Conservation (phyloP, 2,888 invertebrate species). For the Sminthurinus aureus region DNA sequence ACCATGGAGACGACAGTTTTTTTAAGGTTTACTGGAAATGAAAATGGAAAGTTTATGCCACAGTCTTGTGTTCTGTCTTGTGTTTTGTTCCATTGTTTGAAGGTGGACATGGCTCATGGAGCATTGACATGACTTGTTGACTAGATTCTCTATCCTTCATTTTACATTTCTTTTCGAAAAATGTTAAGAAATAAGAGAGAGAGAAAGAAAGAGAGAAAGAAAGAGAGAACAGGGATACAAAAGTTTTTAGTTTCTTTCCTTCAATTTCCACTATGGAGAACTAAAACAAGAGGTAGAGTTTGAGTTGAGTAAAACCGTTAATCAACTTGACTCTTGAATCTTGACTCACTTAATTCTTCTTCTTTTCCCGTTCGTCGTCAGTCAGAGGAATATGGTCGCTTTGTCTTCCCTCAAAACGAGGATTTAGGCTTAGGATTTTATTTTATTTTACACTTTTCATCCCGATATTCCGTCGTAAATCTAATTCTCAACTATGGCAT, state of each 20-base stretch:
- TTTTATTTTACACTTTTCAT: too few species aligned
- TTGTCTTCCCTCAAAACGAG: slow-evolving; percentile 5
- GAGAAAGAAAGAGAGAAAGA: neutral
- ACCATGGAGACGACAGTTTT: too few species aligned
- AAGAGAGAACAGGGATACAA: neutral
- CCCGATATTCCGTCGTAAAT: slow-evolving; percentile 19
- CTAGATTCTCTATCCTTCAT: neutral
- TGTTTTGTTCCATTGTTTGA: too few species aligned
- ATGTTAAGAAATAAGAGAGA: neutral
- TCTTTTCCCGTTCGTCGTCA: slow-evolving; percentile 8
- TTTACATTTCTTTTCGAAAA: neutral
- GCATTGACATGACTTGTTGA: too few species aligned
- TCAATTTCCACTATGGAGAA: neutral
- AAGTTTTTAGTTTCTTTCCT: neutral
- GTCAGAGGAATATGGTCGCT: slow-evolving; percentile 8
- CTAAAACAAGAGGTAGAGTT: neutral
- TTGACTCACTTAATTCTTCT: slow-evolving; percentile 21
- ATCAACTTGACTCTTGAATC: slow-evolving; percentile 24
- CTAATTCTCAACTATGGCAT: slow-evolving; percentile 24
- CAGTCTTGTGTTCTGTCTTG: too few species aligned
- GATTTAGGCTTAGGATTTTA: slow-evolving; percentile 1
- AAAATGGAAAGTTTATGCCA: too few species aligned
- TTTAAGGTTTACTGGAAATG: too few species aligned
- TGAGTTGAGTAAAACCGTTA: slow-evolving; percentile 19
- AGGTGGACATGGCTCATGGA: too few species aligned